These are phyloP conservation scores for Vanessa tameamea DNA, from an alignment of 1,140 invertebrate species.

Conservation along the genomic window DNA sequence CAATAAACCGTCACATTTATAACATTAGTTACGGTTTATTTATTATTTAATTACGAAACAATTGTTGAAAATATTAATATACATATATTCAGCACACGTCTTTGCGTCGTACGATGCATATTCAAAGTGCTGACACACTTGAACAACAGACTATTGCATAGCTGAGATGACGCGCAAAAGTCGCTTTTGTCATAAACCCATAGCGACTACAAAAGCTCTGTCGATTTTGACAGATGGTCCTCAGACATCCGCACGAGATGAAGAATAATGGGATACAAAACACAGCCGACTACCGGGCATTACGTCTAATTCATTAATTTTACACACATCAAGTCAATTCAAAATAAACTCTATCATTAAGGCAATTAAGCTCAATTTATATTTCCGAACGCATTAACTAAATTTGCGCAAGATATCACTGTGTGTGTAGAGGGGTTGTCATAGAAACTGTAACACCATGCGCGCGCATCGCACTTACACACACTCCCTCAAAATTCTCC, in stretches of 20 bases:
- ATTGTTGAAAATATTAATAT: slow-evolving; percentile 24
- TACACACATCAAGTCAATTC: slow-evolving; percentile 43
- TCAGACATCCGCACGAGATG: slow-evolving; percentile 53
- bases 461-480: slow-evolving; percentile 72
- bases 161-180: slow-evolving; percentile 29
- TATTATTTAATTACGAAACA: slow-evolving; percentile 4
- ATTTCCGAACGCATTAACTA: slow-evolving; percentile 47
- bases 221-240: slow-evolving; percentile 49
- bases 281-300: slow-evolving; percentile 70
- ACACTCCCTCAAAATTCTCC: slow-evolving; percentile 53
- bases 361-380: slow-evolving; percentile 9
- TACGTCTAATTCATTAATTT: slow-evolving; percentile 78
- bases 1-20: no score
- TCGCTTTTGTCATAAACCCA: slow-evolving; percentile 13
- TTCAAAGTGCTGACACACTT: slow-evolving; percentile 39
- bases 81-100: slow-evolving; percentile 27
- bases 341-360: slow-evolving; percentile 43
- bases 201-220: slow-evolving; percentile 39
- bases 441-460: slow-evolving; percentile 78
- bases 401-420: slow-evolving; percentile 68
- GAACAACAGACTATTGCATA: slow-evolving; percentile 35
- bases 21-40: no score
- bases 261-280: slow-evolving; percentile 74
- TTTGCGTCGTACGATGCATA: slow-evolving; percentile 31
- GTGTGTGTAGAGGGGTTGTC: slow-evolving; percentile 76